phyloP scores from a whole-genome alignment of 2,113 vertebrate species.

The Rhineura floridana region DNA sequence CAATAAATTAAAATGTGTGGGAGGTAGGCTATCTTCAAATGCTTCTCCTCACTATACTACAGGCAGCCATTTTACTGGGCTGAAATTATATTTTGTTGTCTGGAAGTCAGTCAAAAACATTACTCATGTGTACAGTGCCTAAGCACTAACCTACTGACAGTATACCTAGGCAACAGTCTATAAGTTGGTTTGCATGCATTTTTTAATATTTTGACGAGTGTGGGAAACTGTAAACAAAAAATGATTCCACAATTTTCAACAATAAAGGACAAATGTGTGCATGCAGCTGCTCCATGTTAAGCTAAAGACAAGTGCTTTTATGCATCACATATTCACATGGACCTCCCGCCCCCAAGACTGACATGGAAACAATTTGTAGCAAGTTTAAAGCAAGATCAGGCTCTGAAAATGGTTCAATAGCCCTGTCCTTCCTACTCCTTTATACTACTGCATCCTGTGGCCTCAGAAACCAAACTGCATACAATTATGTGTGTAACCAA shows the following conservation, averaged over 20 bases:
- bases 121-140: neutral
- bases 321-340: neutral
- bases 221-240: neutral
- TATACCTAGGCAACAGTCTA: neutral
- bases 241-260: neutral
- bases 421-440: neutral
- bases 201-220: too few relatives aligned
- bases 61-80: neutral
- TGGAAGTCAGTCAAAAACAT: neutral
- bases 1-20: neutral
- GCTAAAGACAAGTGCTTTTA: neutral
- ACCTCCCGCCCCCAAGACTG: neutral
- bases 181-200: too few relatives aligned
- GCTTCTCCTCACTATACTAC: neutral
- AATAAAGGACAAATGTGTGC: neutral
- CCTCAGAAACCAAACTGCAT: neutral
- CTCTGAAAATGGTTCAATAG: rapidly evolving
- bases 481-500: neutral
- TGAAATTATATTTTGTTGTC: neutral
- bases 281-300: neutral
- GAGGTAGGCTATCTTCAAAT: neutral
- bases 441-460: neutral
- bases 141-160: neutral
- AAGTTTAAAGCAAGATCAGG: neutral
- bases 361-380: neutral